Base-by-base conservation (phyloP, 2,888 invertebrate genomes). In the Zygothrica quintamaculata region DNA sequence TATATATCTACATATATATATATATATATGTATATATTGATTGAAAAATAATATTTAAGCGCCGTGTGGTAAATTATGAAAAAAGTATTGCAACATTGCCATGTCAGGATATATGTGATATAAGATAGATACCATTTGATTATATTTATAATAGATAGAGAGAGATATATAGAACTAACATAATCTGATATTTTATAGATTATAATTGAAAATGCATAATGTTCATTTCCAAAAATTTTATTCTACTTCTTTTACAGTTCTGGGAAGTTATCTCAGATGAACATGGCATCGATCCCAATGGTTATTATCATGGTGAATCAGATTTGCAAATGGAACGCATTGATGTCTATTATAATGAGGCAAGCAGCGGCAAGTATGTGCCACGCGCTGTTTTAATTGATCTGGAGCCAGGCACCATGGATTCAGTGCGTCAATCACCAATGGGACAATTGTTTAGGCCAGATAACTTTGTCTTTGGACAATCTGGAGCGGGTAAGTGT, bases 331-430 rank as follows among this genome's bases (percentile, higher is more conserved):
- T 93, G 71, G 96, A 96, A 88, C 92, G 96, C 52, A 94, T 96
- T 82, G 94, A 94, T 76, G 96, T 96, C 4, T 96, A 96, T 91
- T 96, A 95, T 92, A 96, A 93, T 88, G 95, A 96, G 88, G 96
- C 95, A 0, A 92, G 93, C 29, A 92, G 93, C 60, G 92, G 93
- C 91, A 95, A 95, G 89, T 97, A 94, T 91, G 97, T 97, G 4
- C 97, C 97, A 0, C 93, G 97, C 9, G 96, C 97, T 0, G 94
- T 97, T 25, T 92, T 97, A 66, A 95, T 97, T 47, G 97, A 97
- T 91, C 91, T 97, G 89, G 97, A 97, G 91, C 96, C 96, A 0
- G 96, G 96, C 3, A 97, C 97, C 11, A 96, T 97, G 96, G 97
- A 97, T 89, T 94, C 95, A 4, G 95, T 97, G 80, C 92, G 96